Evolutionary conservation across 2,113 vertebrate species (phyloP).

Genomic region (Petaurus breviceps): DNA sequence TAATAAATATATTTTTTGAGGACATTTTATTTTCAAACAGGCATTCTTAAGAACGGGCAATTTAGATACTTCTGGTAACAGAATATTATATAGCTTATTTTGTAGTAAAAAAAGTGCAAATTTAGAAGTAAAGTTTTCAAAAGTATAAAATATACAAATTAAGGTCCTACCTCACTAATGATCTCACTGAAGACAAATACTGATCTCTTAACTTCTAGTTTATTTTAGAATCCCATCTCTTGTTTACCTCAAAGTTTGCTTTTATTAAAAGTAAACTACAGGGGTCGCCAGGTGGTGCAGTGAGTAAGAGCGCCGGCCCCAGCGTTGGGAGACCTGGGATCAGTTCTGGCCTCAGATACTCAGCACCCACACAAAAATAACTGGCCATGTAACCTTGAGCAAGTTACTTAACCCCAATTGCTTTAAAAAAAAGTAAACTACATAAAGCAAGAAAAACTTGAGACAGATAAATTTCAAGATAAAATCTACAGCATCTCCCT

Average conservation of each 20-base stretch:
- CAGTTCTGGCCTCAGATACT: too few species aligned
- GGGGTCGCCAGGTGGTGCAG: too few species aligned
- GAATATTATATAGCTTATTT: slow-evolving; percentile 26
- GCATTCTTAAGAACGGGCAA: slow-evolving; percentile 21
- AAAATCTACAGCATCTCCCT: not conserved
- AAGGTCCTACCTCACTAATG: not conserved
- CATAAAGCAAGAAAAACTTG: slow-evolving; percentile 33
- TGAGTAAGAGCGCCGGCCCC: too few species aligned
- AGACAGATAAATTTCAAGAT: slow-evolving; percentile 32
- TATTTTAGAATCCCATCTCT: not conserved
- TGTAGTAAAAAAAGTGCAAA: not conserved
- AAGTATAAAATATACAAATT: not conserved
- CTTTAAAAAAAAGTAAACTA: slow-evolving; percentile 43
- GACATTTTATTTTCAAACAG: slow-evolving; percentile 62
- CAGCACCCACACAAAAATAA: too few species aligned
- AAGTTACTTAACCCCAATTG: too few species aligned
- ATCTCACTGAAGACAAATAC: not conserved
- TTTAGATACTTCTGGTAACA: not conserved
- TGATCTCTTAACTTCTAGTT: slow-evolving; percentile 24
- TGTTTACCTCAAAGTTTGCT: slow-evolving; percentile 39
- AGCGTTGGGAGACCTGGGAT: too few species aligned
- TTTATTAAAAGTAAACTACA: slow-evolving; percentile 40
- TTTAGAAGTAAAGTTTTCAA: not conserved
- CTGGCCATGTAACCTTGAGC: too few species aligned
- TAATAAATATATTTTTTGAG: slow-evolving; percentile 61